Evolutionary conservation across 1,140 invertebrate genomes (phyloP), one percentile per base, ranked within the genome.

Genomic region (Thaumatotibia leucotreta): DNA sequence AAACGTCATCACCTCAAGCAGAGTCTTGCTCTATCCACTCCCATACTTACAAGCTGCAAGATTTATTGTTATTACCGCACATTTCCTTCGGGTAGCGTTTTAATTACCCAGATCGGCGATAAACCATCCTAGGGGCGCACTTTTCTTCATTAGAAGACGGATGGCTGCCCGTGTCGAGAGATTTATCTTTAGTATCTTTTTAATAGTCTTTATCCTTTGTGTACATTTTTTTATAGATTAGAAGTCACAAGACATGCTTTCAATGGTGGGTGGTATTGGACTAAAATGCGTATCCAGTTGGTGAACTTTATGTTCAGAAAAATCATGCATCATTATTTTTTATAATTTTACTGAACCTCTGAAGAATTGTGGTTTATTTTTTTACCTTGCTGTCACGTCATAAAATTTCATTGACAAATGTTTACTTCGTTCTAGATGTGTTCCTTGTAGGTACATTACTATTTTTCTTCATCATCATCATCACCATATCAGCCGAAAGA

Each of bases 71-170:
- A 90, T 90, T 87, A 80, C 86, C 80, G 71, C 79, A 82, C 86
- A 87, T 90, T 90, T 90, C 88, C 88, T 90, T 66, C 79, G 86
- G 85, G 88, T 86, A 89, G 88, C 88, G 88, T 90, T 90, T 90
- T 89, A 90, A 90, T 90, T 90, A 90, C 88, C 88, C 81, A 87
- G 88, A 90, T 91, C 86, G 88, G 72, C 85, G 86, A 88, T 91
- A 91, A 91, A 91, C 65, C 85, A 91, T 91, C 86, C 81, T 74
- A 79, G 75, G 80, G 82, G 86, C 86, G 84, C 85, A 91, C 88
- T 89, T 91, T 89, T 89, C 88, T 91, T 91, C 86, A 91, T 91
- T 90, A 90, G 72, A 90, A 90, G 88, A 89, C 80, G 82, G 80
- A 91, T 87, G 65, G 83, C 75, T 71, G 72, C 81, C 78, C 68